Conservation (phyloP, 92 coral and sea anemone species). For the Galaxea fascicularis region DNA sequence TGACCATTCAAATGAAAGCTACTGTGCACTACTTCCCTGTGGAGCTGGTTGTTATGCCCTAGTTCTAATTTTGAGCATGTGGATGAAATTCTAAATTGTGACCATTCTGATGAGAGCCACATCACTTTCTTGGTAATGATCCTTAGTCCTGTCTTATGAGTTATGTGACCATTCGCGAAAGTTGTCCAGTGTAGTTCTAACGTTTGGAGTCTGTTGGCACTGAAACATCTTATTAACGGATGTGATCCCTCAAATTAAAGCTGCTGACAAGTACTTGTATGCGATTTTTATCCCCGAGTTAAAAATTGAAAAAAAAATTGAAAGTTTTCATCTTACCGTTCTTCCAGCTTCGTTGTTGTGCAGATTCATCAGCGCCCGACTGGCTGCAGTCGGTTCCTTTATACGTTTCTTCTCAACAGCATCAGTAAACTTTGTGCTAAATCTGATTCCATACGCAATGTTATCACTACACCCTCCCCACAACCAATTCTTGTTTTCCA, state of each 20-base stretch:
- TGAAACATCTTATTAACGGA: too few relatives aligned
- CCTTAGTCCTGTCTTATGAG: too few relatives aligned
- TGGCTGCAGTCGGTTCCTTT: slow-evolving; percentile 30
- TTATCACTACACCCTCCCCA: slow-evolving; percentile 98
- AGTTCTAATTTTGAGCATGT: too few relatives aligned
- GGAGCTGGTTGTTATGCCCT: too few relatives aligned
- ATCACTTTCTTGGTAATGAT: too few relatives aligned
- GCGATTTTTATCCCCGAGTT: not conserved
- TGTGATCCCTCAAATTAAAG: not conserved
- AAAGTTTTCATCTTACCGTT: slow-evolving; percentile 66
- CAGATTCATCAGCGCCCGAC: slow-evolving; percentile 76
- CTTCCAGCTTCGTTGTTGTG: slow-evolving; percentile 92
- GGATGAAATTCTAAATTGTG: too few relatives aligned
- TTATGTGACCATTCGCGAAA: too few relatives aligned
- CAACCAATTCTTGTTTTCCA: slow-evolving; percentile 58
- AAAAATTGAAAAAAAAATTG: not conserved
- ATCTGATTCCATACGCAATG: slow-evolving; percentile 82
- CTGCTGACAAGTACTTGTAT: not conserved
- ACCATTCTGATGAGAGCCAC: too few relatives aligned
- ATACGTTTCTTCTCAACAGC: slow-evolving; percentile 58
- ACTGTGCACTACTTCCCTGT: too few relatives aligned
- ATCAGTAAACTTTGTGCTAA: slow-evolving; percentile 78
- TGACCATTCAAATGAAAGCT: too few relatives aligned
- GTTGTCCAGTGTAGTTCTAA: not conserved
- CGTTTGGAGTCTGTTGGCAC: not conserved